phyloP scores from a whole-genome alignment of 2,797 vertebrate species.

The Falco concolor region DNA sequence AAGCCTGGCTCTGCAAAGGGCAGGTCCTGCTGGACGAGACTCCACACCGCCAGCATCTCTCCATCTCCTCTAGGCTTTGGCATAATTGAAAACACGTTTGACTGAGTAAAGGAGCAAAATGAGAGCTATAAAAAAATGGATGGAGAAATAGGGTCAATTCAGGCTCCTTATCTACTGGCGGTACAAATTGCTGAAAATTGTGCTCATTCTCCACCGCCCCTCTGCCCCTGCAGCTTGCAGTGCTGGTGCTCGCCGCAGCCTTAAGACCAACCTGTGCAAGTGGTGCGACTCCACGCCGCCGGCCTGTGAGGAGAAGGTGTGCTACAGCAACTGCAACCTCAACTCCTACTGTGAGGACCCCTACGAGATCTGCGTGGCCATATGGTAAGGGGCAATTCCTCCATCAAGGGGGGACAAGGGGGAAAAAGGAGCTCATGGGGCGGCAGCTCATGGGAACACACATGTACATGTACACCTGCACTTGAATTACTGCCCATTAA shows the following conservation, averaged over 20 bases:
- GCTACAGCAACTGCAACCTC: constrained; percentile 85
- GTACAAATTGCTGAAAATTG: accelerated
- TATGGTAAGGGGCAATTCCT: constrained; percentile 76
- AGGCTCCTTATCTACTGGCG: neutral
- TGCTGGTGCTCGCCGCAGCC: constrained; percentile 68
- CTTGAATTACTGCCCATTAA: neutral
- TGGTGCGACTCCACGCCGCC: constrained; percentile 85
- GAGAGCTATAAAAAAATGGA: neutral
- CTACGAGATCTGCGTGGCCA: constrained; percentile 85
- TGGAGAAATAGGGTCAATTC: accelerated
- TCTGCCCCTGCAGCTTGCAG: constrained; percentile 63
- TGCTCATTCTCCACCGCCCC: neutral
- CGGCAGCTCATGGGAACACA: accelerated
- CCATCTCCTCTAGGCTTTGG: neutral
- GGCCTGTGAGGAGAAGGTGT: constrained; percentile 78
- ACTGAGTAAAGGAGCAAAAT: neutral
- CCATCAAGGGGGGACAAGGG: accelerated
- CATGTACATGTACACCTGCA: accelerated
- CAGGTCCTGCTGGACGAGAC: no score
- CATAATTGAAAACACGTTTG: neutral
- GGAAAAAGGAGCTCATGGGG: accelerated
- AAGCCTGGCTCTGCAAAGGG: neutral
- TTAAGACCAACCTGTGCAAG: constrained; percentile 83
- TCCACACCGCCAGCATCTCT: accelerated
- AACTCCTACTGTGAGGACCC: constrained; percentile 80